phyloP scores from a whole-genome alignment of 1,140 invertebrate genomes.

The Luehdorfia chinensis region DNA sequence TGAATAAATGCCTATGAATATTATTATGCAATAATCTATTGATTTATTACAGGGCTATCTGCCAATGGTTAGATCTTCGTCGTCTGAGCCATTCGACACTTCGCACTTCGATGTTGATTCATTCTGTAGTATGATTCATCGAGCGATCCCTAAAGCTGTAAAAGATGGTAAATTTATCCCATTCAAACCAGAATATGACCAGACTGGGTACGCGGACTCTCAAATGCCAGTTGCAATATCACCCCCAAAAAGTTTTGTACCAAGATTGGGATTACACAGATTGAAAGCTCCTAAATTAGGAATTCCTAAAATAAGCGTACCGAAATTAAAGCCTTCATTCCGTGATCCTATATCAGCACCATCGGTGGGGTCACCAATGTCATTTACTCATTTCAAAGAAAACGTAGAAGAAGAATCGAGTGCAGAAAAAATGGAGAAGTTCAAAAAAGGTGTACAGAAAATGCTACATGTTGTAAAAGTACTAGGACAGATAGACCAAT shows the following conservation, averaged over 20 bases:
- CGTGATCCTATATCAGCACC: constrained; percentile 29
- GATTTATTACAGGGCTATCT: constrained; percentile 23
- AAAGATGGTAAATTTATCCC: constrained; percentile 53
- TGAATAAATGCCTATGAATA: too few species aligned
- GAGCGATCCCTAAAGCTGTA: constrained; percentile 51
- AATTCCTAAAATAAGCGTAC: constrained; percentile 44
- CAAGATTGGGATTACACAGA: constrained; percentile 33
- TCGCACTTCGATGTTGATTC: constrained; percentile 43
- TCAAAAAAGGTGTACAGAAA: constrained; percentile 64
- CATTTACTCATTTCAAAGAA: constrained; percentile 29
- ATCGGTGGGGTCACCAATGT: constrained; percentile 35
- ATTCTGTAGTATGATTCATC: constrained; percentile 58
- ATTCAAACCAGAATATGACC: constrained; percentile 37
- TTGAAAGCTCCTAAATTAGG: constrained; percentile 39
- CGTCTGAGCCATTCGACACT: constrained; percentile 26
- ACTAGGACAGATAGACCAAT: constrained; percentile 56
- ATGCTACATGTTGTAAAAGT: constrained; percentile 64
- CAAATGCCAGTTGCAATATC: constrained; percentile 35
- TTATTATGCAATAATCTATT: too few species aligned
- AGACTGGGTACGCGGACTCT: constrained; percentile 39
- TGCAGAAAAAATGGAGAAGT: constrained; percentile 61
- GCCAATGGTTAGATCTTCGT: constrained; percentile 20
- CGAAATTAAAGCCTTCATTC: constrained; percentile 32
- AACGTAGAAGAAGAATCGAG: constrained; percentile 51
- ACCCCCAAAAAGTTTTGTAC: constrained; percentile 49